Conservation (phyloP, 2,888 invertebrate species). For the Caenorhabditis angaria region DNA sequence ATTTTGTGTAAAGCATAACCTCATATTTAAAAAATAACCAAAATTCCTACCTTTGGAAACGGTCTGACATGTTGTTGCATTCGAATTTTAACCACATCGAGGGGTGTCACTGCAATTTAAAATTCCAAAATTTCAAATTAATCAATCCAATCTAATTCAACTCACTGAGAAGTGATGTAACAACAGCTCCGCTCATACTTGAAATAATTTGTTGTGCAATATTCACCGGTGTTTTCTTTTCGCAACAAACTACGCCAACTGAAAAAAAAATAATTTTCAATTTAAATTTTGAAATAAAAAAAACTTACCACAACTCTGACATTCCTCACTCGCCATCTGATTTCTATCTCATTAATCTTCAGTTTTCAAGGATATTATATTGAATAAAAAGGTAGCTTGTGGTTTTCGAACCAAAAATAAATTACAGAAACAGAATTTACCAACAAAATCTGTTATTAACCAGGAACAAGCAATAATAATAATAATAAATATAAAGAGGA, state of each 20-base stretch:
- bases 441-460: too few relatives aligned
- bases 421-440: too few relatives aligned
- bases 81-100: constrained; percentile 98
- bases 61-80: constrained; percentile 92
- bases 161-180: constrained; percentile 62
- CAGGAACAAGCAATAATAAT: constrained; percentile 13
- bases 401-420: too few relatives aligned
- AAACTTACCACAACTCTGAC: constrained; percentile 17
- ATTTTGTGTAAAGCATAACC: too few relatives aligned
- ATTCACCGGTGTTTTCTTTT: constrained; percentile 12
- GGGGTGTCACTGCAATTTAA: constrained; percentile 83
- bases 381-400: too few relatives aligned
- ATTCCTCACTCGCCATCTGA: background rate
- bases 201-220: constrained; percentile 54
- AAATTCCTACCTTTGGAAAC: constrained; percentile 68
- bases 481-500: constrained; percentile 1
- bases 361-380: too few relatives aligned
- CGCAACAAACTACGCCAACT: constrained; percentile 1
- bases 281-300: background rate
- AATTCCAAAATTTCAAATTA: constrained; percentile 1
- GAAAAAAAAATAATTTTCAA: constrained; percentile 1
- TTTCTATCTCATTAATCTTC: too few relatives aligned
- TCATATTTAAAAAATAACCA: too few relatives aligned
- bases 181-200: constrained; percentile 59
- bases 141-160: background rate